Base-by-base conservation (phyloP, 2,113 vertebrate genomes). In the Thymallus thymallus region DNA sequence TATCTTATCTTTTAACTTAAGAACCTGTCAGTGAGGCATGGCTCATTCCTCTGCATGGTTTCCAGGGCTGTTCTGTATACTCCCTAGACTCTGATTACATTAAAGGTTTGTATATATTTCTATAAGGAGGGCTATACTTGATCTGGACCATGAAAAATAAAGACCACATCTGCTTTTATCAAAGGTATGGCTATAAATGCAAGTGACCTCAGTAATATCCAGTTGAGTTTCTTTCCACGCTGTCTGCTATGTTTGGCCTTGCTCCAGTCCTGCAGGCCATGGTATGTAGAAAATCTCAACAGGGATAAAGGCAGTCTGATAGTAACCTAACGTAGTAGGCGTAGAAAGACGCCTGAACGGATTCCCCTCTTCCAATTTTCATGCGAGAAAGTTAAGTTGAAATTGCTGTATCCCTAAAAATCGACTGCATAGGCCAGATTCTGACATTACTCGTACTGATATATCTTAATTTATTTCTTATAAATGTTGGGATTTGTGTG, bases 191-290 rank as follows among this genome's bases (percentile, higher is more conserved):
- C 63, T 72, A 3, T 58, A 29, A 78, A 62, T 60, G 2, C 61
- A 13, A 61, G 30, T 13, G 14, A 46, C 29, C 26, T 35, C 63
- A 51, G 73, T 64, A 74, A 41, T 30, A 29, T 32, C 64, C 29
- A 66, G 26, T 14, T 29, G 60, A 61, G 14, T 18, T 6, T 35
- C 73, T 56, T 74, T 74, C 51, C 77, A 69, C 46, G 73, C 63
- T 69, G 80, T 78, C 75, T 72, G 35, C 35, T 41, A 16, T 69
- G 45, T 41, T 75, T 68, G 70, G 55, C 41, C 71, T n/a, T 14
- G 6, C 30, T 76, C 74, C 61, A 74, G 65, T 26, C 24, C 55
- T 6, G 6, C 66, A 14, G 16, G 14, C 48, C 48, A 30, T 60
- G 29, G 29, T 12, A 26, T 14, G 51, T 55, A 7, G 56, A 61